A percentile compares a stretch with the other conserved stretches of the same genome.
Evolutionary conservation across 2,113 vertebrate species (phyloP).

Genomic region (Prunella fulvescens): DNA sequence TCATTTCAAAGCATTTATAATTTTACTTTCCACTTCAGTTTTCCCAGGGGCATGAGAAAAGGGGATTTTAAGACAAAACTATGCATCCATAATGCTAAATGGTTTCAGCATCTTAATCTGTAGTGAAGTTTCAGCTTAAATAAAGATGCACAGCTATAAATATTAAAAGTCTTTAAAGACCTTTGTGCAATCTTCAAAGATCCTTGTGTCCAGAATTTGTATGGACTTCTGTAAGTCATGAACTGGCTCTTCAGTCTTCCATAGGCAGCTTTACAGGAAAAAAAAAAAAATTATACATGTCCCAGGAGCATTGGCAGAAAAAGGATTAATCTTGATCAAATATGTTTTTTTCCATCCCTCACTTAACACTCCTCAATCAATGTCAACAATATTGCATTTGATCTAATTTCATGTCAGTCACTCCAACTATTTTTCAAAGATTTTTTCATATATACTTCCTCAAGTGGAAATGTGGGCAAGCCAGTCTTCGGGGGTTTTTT

Average conservation of each 20-base stretch:
- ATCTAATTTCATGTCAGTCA: background rate
- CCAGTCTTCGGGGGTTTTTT: background rate
- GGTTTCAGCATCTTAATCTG: background rate
- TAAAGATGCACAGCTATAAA: background rate
- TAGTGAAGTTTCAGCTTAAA: background rate
- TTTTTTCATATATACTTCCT: background rate
- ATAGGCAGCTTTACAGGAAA: background rate
- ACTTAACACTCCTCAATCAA: constrained; percentile 8
- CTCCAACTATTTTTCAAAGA: background rate
- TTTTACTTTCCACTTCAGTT: background rate
- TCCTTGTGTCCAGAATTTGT: background rate
- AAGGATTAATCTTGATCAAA: constrained; percentile 1
- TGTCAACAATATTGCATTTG: background rate
- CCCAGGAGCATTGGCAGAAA: background rate
- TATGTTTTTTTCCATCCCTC: background rate
- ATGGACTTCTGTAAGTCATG: background rate
- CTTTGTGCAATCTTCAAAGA: background rate
- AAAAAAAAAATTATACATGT: background rate
- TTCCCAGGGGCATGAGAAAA: background rate
- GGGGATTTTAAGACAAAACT: background rate
- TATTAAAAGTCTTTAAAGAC: background rate
- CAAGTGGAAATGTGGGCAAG: background rate
- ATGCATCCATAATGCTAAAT: background rate
- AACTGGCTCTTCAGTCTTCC: background rate
- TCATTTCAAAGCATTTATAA: background rate